Evolutionary conservation across 2,888 invertebrate species (phyloP).

Genomic region (Chloromyia formosa): DNA sequence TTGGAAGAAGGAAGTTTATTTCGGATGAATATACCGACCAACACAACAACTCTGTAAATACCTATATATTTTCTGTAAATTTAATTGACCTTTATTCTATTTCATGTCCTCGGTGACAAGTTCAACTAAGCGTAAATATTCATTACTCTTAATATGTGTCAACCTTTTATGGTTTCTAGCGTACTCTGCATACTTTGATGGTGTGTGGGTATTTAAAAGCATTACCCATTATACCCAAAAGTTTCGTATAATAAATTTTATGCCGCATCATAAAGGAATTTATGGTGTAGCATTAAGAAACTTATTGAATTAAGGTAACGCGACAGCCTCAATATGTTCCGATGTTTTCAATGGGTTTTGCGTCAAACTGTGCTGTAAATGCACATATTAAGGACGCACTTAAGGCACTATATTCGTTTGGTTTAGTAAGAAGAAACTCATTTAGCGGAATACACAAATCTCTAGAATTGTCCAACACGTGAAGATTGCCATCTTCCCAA

Average conservation of each 20-base stretch:
- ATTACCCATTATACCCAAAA: neutral
- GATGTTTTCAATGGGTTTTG: neutral
- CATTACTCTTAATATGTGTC: neutral
- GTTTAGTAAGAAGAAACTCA: neutral
- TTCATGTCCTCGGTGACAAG: neutral
- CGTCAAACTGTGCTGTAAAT: neutral
- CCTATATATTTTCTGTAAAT: neutral
- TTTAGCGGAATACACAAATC: neutral
- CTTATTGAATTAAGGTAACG: neutral
- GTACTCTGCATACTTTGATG: neutral
- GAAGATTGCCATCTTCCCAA: neutral
- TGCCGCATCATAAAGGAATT: conserved; percentile 9
- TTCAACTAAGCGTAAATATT: neutral
- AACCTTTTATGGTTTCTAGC: neutral
- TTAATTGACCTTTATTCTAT: neutral
- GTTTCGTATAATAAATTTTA: conserved; percentile 17
- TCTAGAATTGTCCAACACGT: neutral
- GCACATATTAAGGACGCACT: neutral
- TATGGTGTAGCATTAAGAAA: neutral
- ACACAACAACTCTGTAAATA: no score
- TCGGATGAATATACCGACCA: no score
- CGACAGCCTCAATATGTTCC: neutral
- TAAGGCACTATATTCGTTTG: neutral
- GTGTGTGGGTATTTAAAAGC: neutral
- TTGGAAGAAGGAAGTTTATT: no score